Base-by-base conservation (phyloP, 2,113 vertebrate genomes). In the Phaetusa simplex region DNA sequence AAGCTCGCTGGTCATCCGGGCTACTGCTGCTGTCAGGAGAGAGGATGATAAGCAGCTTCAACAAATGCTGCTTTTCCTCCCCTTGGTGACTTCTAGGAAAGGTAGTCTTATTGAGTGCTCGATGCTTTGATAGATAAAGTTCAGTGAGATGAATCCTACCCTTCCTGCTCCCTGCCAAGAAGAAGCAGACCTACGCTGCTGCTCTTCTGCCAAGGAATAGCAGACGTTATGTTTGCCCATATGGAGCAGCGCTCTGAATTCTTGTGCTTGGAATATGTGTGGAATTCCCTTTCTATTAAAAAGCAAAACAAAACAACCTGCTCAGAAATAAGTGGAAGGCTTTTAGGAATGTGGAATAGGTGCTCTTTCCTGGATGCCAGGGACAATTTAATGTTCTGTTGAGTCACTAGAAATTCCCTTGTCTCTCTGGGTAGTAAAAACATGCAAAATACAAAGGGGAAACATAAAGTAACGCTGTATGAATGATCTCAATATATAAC, bases 201-300 rank as follows among this genome's bases (percentile, higher is more conserved):
- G 13, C 40, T 80, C 11, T 67, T 88, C 64, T 94, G 93, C 92
- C 91, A 97, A 96, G 77, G 91, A 89, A 88, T n/a, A 90, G 93
- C 78, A 96, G 87, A 93, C 18, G 0, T 87, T 93, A 82, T 82
- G 71, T 86, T 88, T 81, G 64, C 50, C 85, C 95, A 93, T 92
- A 96, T 96, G 92, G 93, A 94, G 34, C 70, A 91, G 64, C 0
- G 0, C 62, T 93, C 79, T 50, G 53, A 81, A 88, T 92, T 62
- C 81, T 70, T 80, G 36, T 90, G 65, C 65, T 93, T 84, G 86
- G 73, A 93, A 90, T 73, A 90, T 30, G 43, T 32, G 27, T 74
- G 95, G 95, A 93, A 90, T 93, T 95, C 92, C 79, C 93, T 81
- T 92, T 90, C 90, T 90, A 80, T 85, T 80, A 92, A 86, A 93